Conservation (phyloP, 2,888 invertebrate species). For the Spialia ferax region DNA sequence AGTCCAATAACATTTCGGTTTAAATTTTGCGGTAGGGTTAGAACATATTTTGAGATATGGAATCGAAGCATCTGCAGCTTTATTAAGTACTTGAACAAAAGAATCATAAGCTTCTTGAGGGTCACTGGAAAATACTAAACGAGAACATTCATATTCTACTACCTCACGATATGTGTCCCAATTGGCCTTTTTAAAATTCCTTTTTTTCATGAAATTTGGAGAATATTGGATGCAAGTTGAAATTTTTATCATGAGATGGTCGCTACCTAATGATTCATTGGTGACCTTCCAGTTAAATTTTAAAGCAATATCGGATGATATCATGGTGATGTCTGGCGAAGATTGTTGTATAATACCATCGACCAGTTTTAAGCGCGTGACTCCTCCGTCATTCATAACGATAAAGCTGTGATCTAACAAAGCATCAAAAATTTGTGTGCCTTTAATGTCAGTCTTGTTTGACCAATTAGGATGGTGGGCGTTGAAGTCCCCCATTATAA, state of each 20-base stretch:
- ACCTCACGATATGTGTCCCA: slow-evolving; percentile 13
- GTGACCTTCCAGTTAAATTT: slow-evolving; percentile 38
- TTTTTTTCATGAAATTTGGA: not conserved
- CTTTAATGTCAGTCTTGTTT: not conserved
- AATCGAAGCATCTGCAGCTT: not conserved
- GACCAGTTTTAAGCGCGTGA: slow-evolving; percentile 41
- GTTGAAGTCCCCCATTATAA: not conserved
- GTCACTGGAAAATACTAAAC: not conserved
- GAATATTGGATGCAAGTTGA: not conserved
- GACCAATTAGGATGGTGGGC: not conserved
- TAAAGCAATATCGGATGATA: slow-evolving; percentile 35
- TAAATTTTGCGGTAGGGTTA: slow-evolving; percentile 43
- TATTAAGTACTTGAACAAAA: not conserved
- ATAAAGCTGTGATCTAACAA: slow-evolving; percentile 35
- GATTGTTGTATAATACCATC: slow-evolving; percentile 39
- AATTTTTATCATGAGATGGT: slow-evolving; percentile 33
- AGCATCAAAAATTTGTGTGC: slow-evolving; percentile 41
- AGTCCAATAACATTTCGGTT: slow-evolving; percentile 48
- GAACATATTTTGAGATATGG: slow-evolving; percentile 27
- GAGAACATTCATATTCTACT: not conserved
- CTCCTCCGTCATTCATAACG: slow-evolving; percentile 37
- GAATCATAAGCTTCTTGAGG: slow-evolving; percentile 3
- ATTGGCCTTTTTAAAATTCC: slow-evolving; percentile 13
- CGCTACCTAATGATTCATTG: slow-evolving; percentile 44
- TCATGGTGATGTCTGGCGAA: slow-evolving; percentile 44